Percentiles rank a stretch among this genome's conserved stretches.
These are phyloP conservation scores for Phrixothrix hirtus DNA, from an alignment of 2,888 invertebrate genomes.

Conservation along the genomic window DNA sequence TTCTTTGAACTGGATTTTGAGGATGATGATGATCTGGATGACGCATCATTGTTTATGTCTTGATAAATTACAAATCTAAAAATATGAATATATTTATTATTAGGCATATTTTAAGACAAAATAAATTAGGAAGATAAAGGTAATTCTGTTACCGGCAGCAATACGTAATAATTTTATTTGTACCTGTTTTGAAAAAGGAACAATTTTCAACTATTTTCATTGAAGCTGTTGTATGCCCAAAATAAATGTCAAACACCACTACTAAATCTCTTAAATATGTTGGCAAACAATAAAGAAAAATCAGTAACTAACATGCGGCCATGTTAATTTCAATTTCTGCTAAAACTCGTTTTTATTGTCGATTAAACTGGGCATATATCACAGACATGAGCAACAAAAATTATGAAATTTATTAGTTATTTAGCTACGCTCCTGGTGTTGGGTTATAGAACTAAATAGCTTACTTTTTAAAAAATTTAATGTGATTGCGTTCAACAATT, in stretches of 20 bases:
- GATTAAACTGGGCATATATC: too few relatives aligned
- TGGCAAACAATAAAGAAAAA: conserved; percentile 83
- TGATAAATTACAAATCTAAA: conserved; percentile 16
- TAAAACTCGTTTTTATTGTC: too few relatives aligned
- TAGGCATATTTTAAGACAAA: not conserved
- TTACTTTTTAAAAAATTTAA: too few relatives aligned
- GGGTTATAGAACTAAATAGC: too few relatives aligned
- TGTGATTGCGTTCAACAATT: too few relatives aligned
- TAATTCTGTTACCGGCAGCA: conserved; percentile 18
- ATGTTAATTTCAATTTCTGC: conserved; percentile 63
- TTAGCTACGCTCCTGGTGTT: too few relatives aligned
- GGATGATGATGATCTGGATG: conserved; percentile 66
- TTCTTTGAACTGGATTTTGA: conserved; percentile 69
- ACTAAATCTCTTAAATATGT: conserved; percentile 59
- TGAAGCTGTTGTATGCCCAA: conserved; percentile 35
- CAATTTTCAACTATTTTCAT: conserved; percentile 17
- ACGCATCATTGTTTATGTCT: conserved; percentile 49
- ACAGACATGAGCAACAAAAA: too few relatives aligned
- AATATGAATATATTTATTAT: conserved; percentile 1
- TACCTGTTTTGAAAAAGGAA: conserved; percentile 13
- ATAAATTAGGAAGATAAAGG: conserved; percentile 19
- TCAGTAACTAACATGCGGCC: conserved; percentile 82
- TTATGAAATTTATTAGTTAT: too few relatives aligned
- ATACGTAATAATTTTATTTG: conserved; percentile 13
- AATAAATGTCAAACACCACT: conserved; percentile 57